Conservation (phyloP, 2,888 invertebrate genomes). For the Amblyteles armatorius region DNA sequence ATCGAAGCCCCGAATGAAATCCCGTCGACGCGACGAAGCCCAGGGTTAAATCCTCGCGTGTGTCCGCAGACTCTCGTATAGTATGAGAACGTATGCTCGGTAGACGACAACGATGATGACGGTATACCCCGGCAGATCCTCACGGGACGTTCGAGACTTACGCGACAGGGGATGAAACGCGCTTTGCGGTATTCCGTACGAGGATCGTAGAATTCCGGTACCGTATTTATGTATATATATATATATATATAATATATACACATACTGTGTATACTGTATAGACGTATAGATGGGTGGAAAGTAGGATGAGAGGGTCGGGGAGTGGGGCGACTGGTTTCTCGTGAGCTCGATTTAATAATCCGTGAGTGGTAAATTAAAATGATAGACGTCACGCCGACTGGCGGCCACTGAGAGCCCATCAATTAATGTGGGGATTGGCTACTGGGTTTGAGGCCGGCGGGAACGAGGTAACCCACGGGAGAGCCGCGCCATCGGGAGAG, state of each 20-base stretch:
- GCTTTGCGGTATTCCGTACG: conserved; percentile 53
- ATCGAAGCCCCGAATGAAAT: conserved; percentile 11
- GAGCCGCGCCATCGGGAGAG: conserved; percentile 61
- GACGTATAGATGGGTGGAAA: conserved; percentile 21
- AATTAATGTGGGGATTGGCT: conserved; percentile 76
- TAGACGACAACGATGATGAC: conserved; percentile 31
- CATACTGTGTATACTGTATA: background rate
- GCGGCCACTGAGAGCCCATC: conserved; percentile 82
- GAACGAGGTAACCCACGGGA: conserved; percentile 47
- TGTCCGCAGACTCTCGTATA: conserved; percentile 29
- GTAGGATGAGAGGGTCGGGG: conserved; percentile 22
- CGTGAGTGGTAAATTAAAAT: conserved; percentile 81
- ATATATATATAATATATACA: conserved; percentile 14
- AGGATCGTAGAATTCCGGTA: conserved; percentile 44
- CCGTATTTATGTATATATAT: conserved; percentile 18
- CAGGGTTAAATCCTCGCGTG: conserved; percentile 29
- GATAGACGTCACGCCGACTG: conserved; percentile 78
- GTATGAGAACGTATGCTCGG: conserved; percentile 24
- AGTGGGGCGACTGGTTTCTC: conserved; percentile 57
- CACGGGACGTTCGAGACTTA: conserved; percentile 39
- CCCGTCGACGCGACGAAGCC: conserved; percentile 12
- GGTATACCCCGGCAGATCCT: conserved; percentile 25
- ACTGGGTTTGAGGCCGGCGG: conserved; percentile 42
- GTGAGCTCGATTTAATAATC: conserved; percentile 77
- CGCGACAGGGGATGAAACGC: conserved; percentile 61